Percentiles rank a stretch among this genome's conserved stretches.
These are phyloP conservation scores for Cyphomyrus plagiostoma DNA, from an alignment of 2,113 vertebrate genomes.

Conservation along the genomic window DNA sequence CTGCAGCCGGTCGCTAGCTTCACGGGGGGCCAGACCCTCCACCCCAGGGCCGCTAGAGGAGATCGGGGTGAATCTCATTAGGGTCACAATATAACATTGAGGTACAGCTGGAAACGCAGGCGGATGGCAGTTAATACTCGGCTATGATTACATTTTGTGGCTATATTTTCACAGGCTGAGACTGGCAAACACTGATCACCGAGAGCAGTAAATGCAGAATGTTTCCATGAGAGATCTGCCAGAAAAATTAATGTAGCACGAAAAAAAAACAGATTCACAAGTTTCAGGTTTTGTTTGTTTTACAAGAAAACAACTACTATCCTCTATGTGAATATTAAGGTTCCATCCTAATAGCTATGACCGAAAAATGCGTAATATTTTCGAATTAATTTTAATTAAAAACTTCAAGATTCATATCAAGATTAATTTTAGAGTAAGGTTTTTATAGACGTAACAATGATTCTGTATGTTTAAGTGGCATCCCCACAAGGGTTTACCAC, in stretches of 20 bases:
- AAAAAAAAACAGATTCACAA: too few relatives aligned
- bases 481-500: neutral
- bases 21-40: slow-evolving; percentile 58
- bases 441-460: neutral
- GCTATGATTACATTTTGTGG: neutral
- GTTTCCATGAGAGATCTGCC: neutral
- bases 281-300: neutral
- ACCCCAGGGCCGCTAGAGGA: slow-evolving; percentile 57
- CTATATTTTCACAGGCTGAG: neutral
- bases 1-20: slow-evolving; percentile 70
- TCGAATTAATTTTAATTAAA: neutral
- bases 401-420: neutral
- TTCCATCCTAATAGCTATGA: neutral
- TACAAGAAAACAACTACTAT: neutral
- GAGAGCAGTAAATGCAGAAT: neutral
- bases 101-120: neutral
- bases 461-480: neutral
- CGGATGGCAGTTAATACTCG: neutral
- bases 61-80: neutral
- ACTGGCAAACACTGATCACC: neutral
- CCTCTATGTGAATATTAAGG: neutral
- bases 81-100: neutral
- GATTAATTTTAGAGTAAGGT: neutral
- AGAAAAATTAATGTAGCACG: neutral
- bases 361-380: neutral